Conservation (phyloP, 2,888 invertebrate species). For the Rugalucina vietnamica region DNA sequence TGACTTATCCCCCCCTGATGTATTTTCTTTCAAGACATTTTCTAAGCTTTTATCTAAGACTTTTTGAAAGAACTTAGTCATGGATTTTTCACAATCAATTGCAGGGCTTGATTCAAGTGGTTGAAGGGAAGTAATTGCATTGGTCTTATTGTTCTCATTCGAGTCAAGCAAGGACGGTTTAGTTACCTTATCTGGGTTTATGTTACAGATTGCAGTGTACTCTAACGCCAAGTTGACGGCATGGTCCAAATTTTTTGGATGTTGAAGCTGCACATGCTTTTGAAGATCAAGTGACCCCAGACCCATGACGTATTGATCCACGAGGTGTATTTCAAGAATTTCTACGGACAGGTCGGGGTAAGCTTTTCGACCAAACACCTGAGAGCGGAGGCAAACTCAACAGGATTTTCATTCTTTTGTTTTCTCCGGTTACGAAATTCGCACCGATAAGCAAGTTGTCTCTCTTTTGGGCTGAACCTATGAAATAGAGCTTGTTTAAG, state of each 20-base stretch:
- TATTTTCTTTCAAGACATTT: not conserved
- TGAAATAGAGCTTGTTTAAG: not conserved
- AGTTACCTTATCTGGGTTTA: not conserved
- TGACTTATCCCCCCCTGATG: not conserved
- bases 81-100: not conserved
- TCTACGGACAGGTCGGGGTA: not conserved
- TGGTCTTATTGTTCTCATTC: not conserved
- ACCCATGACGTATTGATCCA: not conserved
- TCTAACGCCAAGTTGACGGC: conserved; percentile 2
- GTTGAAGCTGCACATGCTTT: conserved; percentile 4
- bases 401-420: not conserved
- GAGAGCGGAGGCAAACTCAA: not conserved
- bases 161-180: conserved; percentile 1
- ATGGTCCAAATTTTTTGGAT: conserved; percentile 3
- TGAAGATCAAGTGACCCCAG: not conserved
- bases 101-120: not conserved
- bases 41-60: not conserved
- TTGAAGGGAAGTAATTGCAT: not conserved
- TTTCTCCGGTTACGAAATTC: not conserved
- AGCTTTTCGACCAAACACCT: conserved; percentile 4
- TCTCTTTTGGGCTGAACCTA: not conserved
- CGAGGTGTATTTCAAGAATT: conserved; percentile 1
- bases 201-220: conserved; percentile 6
- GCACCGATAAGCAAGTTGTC: conserved; percentile 4
- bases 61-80: too few species aligned